A percentile compares a stretch with the other conserved stretches of the same genome.
These are phyloP conservation scores for Silurus glanis DNA, from an alignment of 2,113 vertebrate genomes.

Conservation along the genomic window DNA sequence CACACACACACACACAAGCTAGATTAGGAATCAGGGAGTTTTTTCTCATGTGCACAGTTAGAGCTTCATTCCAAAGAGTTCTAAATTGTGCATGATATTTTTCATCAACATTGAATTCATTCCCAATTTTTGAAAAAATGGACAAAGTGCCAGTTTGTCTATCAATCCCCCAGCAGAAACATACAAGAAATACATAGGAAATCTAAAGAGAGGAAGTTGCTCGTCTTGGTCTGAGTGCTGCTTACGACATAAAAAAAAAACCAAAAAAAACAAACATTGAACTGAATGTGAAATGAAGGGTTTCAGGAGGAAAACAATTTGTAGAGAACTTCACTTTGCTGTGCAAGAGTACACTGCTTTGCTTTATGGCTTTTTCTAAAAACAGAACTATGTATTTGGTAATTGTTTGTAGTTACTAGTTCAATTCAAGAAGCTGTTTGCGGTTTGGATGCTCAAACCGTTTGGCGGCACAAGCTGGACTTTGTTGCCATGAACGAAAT, in stretches of 20 bases:
- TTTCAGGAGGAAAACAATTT: conserved; percentile 78
- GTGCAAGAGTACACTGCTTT: conserved; percentile 95
- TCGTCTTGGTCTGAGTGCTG: conserved; percentile 56
- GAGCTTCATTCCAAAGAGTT: conserved; percentile 76
- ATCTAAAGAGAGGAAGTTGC: conserved; percentile 69
- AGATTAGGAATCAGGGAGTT: conserved; percentile 75
- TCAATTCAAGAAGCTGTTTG: conserved; percentile 92
- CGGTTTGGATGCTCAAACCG: conserved; percentile 87
- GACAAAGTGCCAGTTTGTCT: conserved; percentile 27
- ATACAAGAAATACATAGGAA: conserved; percentile 85
- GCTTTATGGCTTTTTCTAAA: conserved; percentile 91
- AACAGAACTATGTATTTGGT: conserved; percentile 96
- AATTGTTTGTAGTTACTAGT: conserved; percentile 97
- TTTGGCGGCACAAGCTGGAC: conserved; percentile 99
- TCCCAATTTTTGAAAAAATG: conserved; percentile 29
- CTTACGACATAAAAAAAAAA: conserved; percentile 65
- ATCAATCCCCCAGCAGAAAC: conserved; percentile 61
- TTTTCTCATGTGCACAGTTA: conserved; percentile 69
- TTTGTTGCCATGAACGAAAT: conserved; percentile 98
- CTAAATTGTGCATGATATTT: conserved; percentile 42
- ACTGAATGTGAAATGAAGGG: conserved; percentile 89
- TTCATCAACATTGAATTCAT: conserved; percentile 40
- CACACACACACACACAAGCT: conserved; percentile 52
- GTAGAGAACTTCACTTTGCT: conserved; percentile 91
- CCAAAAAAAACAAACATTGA: conserved; percentile 21